Conservation (phyloP, 2,888 invertebrate genomes). For the Xanthorhoe designata region DNA sequence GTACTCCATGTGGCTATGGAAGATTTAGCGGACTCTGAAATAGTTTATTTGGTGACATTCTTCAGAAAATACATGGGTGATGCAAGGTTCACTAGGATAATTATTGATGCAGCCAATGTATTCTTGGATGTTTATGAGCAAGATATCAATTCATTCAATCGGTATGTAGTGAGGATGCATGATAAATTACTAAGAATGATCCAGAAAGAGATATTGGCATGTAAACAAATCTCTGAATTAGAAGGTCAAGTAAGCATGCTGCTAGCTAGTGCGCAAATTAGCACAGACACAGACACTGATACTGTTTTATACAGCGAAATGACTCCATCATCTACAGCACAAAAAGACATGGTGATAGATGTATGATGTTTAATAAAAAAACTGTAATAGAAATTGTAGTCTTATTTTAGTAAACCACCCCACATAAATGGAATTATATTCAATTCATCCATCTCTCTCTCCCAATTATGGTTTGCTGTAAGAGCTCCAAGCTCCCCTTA, state of each 20-base stretch:
- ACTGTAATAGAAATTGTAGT: constrained; percentile 3
- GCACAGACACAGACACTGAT: constrained; percentile 68
- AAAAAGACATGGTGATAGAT: constrained; percentile 86
- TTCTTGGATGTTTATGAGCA: constrained; percentile 91
- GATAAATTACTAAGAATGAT: constrained; percentile 86
- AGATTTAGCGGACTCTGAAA: constrained; percentile 88
- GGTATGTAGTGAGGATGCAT: constrained; percentile 87
- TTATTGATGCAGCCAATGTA: constrained; percentile 90
- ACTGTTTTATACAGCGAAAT: constrained; percentile 53
- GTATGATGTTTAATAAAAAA: constrained; percentile 57
- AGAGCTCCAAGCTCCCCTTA: no score
- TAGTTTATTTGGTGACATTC: constrained; percentile 90
- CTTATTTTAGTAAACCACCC: background rate
- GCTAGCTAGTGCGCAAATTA: constrained; percentile 85
- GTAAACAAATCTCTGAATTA: constrained; percentile 86
- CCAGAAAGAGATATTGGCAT: constrained; percentile 88
- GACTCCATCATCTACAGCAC: constrained; percentile 77
- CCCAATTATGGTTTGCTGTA: no score
- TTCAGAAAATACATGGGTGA: constrained; percentile 90
- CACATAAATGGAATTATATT: no score
- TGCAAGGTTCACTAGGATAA: constrained; percentile 89
- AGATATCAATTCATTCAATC: constrained; percentile 86
- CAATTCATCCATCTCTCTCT: no score
- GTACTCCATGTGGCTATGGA: constrained; percentile 91
- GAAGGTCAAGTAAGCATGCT: constrained; percentile 90